Evolutionary conservation across 2,888 invertebrate genomes (phyloP), one percentile per base, ranked within the genome.

Genomic region (Heliconius sara): DNA sequence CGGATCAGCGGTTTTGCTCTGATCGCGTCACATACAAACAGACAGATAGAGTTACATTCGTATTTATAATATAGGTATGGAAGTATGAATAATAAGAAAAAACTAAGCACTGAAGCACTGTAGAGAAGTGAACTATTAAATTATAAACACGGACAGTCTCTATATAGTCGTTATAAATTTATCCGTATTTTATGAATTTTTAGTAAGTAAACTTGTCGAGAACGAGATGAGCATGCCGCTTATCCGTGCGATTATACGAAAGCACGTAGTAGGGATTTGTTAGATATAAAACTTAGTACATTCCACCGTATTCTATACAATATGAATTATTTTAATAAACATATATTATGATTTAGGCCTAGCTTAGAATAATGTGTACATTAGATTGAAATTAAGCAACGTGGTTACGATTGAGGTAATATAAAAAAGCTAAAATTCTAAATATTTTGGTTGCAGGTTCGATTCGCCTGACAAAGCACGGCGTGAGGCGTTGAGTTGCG

Each of bases 241-340:
- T 90, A 94, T 93, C 94, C 94, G 82, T 84, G 88, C 87, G 93
- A 93, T 94, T 93, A 93, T 92, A 90, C 91, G 84, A 85, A 88
- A 86, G 93, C 94, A 94, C 94, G 94, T 94, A 92, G 90, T 84
- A 85, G 86, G 93, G 94, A 94, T 94, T 92, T 93, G 84, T 86
- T 85, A 86, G 88, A 89, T 89, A 86, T 85, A 83, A 88, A 88
- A 87, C 84, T 85, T 85, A 87, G 86, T 85, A 85, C 84, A 86
- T 84, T 86, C 85, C 86, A 84, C 85, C 81, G 65, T 66, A 77
- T 75, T 60, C n/a, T 25, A 60, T 34, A 73, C 30, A 65, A 22
- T 47, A 65, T 66, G 25, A 75, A 27, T 47, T 43, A 66, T 66
- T 66, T 75, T 65, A 27, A 43, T 75, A 65, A 43, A 47, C 43